Evolutionary conservation across 2,797 vertebrate species (phyloP).

Genomic region (Myiothlypis chrysogaster): DNA sequence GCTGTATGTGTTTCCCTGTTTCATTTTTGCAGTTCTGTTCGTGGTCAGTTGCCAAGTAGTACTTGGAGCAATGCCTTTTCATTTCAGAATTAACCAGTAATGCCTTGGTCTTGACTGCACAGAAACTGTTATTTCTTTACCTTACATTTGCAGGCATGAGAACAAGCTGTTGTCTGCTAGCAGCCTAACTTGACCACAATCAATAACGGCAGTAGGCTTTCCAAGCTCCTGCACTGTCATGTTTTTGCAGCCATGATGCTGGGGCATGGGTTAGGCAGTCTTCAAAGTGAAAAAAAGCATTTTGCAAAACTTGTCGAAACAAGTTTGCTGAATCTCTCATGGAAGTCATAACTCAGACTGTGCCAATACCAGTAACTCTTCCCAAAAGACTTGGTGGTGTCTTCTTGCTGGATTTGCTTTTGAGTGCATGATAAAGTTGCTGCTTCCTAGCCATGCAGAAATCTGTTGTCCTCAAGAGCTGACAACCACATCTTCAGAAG

Average conservation of each 20-base stretch:
- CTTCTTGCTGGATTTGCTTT: neutral
- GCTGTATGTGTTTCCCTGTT: neutral
- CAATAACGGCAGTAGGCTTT: neutral
- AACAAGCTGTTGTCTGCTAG: neutral
- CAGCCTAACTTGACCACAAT: neutral
- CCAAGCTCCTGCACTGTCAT: neutral
- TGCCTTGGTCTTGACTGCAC: neutral
- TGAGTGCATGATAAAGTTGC: neutral
- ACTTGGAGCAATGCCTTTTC: neutral
- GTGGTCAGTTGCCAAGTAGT: neutral
- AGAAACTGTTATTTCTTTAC: neutral
- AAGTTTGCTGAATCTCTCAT: neutral
- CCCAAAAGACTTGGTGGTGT: neutral
- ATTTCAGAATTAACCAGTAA: neutral
- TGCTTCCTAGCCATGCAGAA: accelerated
- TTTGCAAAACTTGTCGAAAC: neutral
- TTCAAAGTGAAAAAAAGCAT: neutral
- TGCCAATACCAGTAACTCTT: neutral
- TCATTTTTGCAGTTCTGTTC: neutral
- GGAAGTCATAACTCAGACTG: neutral
- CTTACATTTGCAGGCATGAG: neutral
- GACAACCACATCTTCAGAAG: neutral
- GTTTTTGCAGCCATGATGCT: neutral
- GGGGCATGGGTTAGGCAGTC: neutral
- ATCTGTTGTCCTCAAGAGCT: neutral